Base-by-base conservation (phyloP, 1,140 invertebrate species). In the Drosophila ironensis region DNA sequence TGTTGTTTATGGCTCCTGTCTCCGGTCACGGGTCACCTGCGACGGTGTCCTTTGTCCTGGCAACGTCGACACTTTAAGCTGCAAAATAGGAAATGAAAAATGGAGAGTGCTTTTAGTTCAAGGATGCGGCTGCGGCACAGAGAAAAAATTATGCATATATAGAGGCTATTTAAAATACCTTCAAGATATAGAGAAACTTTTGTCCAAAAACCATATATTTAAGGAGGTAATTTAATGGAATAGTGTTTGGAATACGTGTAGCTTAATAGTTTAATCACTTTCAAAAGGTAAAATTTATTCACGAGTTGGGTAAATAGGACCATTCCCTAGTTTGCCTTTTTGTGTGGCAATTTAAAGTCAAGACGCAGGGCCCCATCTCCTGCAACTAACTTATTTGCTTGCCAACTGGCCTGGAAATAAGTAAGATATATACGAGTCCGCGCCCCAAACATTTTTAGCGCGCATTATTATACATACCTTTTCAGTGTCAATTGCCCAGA, bases 1-100 rank as follows among this genome's bases (percentile, higher is more conserved):
- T 25, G 3, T 27, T 14, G 3, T n/a, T n/a, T n/a, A n/a, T n/a
- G n/a, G n/a, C n/a, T n/a, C n/a, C n/a, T n/a, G n/a, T 35, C 33
- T 44, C 12, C 25, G 19, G 54, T 42, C 53, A 47, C 54, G 24
- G 14, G 48, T 45, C 73, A 27, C 33, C 33, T 37, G 33, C 33
- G 33, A 37, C 14, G 22, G 25, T 24, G 35, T 47, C 25, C 41
- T 60, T 71, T 63, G 41, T 71, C 48, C 38, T 52, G 47, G 47
- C 46, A 8, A 35, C 40, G 80, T 54, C 56, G 80, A 67, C 73
- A 84, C 69, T 86, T 74, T 78, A 74, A 86, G 64, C 78, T 84
- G 78, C 41, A 78, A 84, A 73, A 78, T 67, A 86, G 73, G 70
- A 84, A 84, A 74, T 84, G 80, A 84, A 71, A 86, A 86, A 78